Base-by-base conservation (phyloP, 2,113 vertebrate genomes). In the Rhabdomys dilectus region DNA sequence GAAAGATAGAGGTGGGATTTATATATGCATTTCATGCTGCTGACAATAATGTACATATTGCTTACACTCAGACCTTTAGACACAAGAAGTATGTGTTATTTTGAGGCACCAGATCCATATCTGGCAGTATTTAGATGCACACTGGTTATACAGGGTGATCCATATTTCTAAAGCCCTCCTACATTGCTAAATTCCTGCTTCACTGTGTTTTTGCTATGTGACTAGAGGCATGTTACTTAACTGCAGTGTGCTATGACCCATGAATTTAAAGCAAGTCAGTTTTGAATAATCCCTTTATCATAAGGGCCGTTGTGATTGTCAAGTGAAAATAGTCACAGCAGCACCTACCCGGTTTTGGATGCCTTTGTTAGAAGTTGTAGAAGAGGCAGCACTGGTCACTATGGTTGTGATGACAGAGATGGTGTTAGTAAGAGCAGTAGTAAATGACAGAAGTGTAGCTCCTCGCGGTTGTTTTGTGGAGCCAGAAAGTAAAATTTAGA, bases 381-480 rank as follows among this genome's bases (percentile, higher is more conserved):
- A 91, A 72, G 36, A 36, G 64, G 73, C 7, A 21, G 13, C 0
- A 7, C 31, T 1, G 9, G 34, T 19, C 0, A 0, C 9, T 3
- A 0, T 0, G 3, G 60, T 17, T 6, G 13, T 36, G 4, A 26
- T 0, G 0, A 16, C 24, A 2, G 34, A 42, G 51, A 36, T 12
- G 5, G 15, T 39, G 11, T 7, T 60, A 24, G 26, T 4, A 76
- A 5, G 39, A 77, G 56, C 1, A 42, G 39, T 5, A 42, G 51
- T 29, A 31, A 82, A 51, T 16, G 42, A 78, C 0, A 11, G 56
- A 62, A 21, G 3, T 15, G 4, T 15, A 78, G 51, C 60, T 66
- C 77, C 24, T 60, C 51, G 1, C 58, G 31, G 77, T 34, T 77
- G 45, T 84, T 93, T 66, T 34, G 73, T 53, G 64, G 56, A 21